Percentiles rank a stretch among this genome's conserved stretches.
Evolutionary conservation across 1,140 invertebrate species (phyloP).

Genomic region (Globodera ellingtonae): DNA sequence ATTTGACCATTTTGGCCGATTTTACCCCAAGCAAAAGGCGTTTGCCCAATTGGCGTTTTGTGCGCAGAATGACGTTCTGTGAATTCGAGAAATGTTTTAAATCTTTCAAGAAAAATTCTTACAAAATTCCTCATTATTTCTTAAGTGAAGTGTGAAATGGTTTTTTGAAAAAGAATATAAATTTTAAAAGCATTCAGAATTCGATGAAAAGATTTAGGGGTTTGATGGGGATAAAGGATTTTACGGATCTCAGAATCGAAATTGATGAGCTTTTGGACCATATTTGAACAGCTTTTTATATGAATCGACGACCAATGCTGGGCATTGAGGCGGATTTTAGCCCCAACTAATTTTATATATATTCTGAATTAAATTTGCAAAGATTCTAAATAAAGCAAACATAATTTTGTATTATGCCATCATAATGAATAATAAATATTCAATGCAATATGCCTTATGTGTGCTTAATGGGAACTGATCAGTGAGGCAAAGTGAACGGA

Average conservation of each 20-base stretch:
- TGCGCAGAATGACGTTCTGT: conserved; percentile 36
- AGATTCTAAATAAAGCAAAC: too few relatives aligned
- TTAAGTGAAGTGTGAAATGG: background rate
- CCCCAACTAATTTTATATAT: background rate
- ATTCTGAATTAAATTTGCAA: too few relatives aligned
- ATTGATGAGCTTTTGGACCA: too few relatives aligned
- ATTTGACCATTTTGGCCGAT: conserved; percentile 39
- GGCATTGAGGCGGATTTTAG: background rate
- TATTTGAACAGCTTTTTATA: background rate
- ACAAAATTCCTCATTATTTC: background rate
- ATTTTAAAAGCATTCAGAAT: background rate
- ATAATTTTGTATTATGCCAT: too few relatives aligned
- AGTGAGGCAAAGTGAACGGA: too few relatives aligned
- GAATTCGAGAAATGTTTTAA: conserved; percentile 1
- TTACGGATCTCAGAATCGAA: background rate
- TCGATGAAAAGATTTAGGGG: background rate
- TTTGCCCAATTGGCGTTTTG: conserved; percentile 37
- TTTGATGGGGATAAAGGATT: background rate
- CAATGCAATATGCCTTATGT: too few relatives aligned
- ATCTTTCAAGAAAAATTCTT: background rate
- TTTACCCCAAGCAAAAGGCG: conserved; percentile 11
- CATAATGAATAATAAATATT: too few relatives aligned
- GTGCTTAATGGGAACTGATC: too few relatives aligned
- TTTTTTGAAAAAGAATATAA: background rate
- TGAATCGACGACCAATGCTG: background rate